phyloP scores from a whole-genome alignment of 1,140 invertebrate genomes.

The Drosophila littoralis region DNA sequence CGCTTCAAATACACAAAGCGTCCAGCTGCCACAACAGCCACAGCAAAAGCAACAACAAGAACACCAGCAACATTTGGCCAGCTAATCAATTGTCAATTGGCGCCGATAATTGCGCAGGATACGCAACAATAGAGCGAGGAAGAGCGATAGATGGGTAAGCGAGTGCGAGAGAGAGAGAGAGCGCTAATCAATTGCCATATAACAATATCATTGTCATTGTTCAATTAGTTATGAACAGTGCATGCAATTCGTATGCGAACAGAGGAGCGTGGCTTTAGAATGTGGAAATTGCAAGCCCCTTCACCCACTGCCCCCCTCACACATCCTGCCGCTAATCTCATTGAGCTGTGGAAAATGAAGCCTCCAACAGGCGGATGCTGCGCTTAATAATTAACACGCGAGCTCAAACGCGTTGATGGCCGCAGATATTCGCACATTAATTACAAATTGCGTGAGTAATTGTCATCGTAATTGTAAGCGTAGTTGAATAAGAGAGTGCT shows the following conservation, averaged over 20 bases:
- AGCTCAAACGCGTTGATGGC: conserved; percentile 44
- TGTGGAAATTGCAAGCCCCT: not conserved
- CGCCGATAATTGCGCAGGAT: conserved; percentile 26
- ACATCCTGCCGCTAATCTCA: conserved; percentile 64
- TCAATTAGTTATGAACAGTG: conserved; percentile 37
- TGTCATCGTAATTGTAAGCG: not conserved
- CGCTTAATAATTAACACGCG: conserved; percentile 70
- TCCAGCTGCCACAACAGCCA: not conserved
- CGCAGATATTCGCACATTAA: conserved; percentile 56
- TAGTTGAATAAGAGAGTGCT: too few relatives aligned
- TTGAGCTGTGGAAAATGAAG: conserved; percentile 48
- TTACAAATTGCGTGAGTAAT: conserved; percentile 34
- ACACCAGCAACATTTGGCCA: conserved; percentile 3
- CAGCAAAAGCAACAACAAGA: conserved; percentile 19
- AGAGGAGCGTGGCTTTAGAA: not conserved
- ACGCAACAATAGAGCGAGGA: not conserved
- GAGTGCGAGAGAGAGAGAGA: not conserved
- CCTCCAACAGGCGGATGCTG: conserved; percentile 58
- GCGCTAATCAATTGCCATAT: conserved; percentile 15
- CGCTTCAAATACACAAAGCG: conserved; percentile 18
- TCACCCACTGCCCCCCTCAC: not conserved
- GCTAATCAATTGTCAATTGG: conserved; percentile 23
- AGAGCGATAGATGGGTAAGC: not conserved
- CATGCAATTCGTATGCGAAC: not conserved
- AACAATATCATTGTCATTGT: conserved; percentile 25